phyloP scores from a whole-genome alignment of 2,888 invertebrate species.

The Girardia tigrina region DNA sequence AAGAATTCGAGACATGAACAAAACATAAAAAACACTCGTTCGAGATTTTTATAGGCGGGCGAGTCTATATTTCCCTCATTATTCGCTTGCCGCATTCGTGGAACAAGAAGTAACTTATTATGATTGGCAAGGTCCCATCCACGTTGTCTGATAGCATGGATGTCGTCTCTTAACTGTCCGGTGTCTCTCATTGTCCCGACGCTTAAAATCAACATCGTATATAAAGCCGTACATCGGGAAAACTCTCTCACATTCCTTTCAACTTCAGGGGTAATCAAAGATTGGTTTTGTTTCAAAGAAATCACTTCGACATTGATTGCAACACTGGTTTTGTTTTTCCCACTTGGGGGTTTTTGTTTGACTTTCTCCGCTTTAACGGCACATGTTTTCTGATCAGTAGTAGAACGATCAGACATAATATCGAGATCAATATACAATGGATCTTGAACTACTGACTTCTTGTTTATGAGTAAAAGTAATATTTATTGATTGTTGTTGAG shows the following conservation, averaged over 20 bases:
- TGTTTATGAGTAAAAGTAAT: background rate
- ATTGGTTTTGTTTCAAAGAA: background rate
- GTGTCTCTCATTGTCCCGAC: constrained; percentile 11
- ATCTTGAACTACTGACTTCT: background rate
- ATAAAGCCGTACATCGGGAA: constrained; percentile 21
- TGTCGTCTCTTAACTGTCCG: background rate
- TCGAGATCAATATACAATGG: no score
- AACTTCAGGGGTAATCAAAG: constrained; percentile 8
- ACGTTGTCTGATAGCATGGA: background rate
- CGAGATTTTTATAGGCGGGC: background rate
- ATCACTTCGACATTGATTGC: constrained; percentile 10
- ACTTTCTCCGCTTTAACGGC: background rate
- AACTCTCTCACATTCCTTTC: constrained; percentile 25
- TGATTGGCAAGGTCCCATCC: constrained; percentile 24
- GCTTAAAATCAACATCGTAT: constrained; percentile 10
- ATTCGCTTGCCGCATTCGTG: constrained; percentile 10
- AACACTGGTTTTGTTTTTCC: background rate
- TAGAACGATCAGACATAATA: background rate
- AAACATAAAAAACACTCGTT: constrained; percentile 28
- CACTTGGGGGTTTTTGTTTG: constrained; percentile 11
- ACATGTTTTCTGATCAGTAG: background rate
- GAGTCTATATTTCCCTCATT: constrained; percentile 11
- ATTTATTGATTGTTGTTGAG: constrained; percentile 14
- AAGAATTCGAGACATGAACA: constrained; percentile 25
- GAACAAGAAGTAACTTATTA: constrained; percentile 10